Base-by-base conservation (phyloP, 2,888 invertebrate species). In the Ophioninae sp. region DNA sequence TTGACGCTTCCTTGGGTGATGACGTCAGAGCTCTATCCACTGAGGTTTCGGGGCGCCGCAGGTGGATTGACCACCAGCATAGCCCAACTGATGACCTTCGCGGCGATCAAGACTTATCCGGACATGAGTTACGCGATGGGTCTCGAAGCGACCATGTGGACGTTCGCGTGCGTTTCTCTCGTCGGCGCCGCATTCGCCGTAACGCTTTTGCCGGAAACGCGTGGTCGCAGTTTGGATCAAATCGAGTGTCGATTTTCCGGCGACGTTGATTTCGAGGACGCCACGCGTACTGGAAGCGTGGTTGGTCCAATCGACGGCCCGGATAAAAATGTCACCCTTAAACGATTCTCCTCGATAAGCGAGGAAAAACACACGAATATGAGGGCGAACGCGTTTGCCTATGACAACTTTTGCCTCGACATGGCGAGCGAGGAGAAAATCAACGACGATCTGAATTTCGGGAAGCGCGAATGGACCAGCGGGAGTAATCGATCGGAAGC, bases 1-100 rank as follows among this genome's bases (percentile, higher is more conserved):
- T 91, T 96, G 0, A 96, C 96, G 37, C 93, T 96, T 6, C 96
- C 96, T 0, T 96, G 96, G 96, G 95, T 96, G 41, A 95, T 96
- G 95, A 96, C 95, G 0, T 96, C 96, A 0, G 96, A 96, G 88
- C 90, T 96, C 64, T 96, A 96, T 87, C 96, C 96, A 2, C 93
- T 96, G 85, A 94, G 95, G 80, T 95, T 96, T 2, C 93, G 96
- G 86, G 95, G 96, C 0, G 94, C 96, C 0, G 95, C 96, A 94
- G 95, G 95, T 0, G 96, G 96, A 0, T 92, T 96, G 0, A 96
- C 96, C 0, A 95, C 96, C 0, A 95, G 96, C 79, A 94, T 96
- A 73, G 96, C 95, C 0, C 96, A 96, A 87, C 91, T 95, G 2
- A 93, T 96, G 17, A 96, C 96, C 56, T 96, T 96, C 91, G 94